phyloP scores from a whole-genome alignment of 2,797 vertebrate genomes.

The Hephaestus fuliginosus region DNA sequence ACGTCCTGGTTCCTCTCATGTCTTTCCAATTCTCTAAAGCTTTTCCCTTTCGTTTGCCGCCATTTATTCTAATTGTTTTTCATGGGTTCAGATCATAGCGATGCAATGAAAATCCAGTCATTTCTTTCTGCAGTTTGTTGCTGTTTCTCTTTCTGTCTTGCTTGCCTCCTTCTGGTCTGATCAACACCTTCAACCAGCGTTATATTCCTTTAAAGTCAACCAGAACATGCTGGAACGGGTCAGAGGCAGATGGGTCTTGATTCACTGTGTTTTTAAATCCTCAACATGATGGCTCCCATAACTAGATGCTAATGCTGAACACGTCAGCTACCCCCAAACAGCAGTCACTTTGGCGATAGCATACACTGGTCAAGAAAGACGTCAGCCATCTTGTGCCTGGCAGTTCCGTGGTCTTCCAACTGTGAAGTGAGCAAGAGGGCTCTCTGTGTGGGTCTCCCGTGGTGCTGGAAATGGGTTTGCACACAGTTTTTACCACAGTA shows the following conservation, averaged over 20 bases:
- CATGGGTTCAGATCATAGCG: not conserved
- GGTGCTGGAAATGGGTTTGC: conserved; percentile 63
- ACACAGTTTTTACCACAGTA: conserved; percentile 65
- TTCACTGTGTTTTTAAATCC: not conserved
- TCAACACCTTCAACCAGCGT: not conserved
- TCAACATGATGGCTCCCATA: not conserved
- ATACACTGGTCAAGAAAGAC: not conserved
- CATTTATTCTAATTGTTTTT: not conserved
- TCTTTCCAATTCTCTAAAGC: not conserved
- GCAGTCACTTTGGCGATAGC: not conserved
- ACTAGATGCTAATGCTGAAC: not conserved
- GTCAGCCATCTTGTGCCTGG: conserved; percentile 23
- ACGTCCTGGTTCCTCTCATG: not conserved
- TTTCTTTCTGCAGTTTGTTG: not conserved
- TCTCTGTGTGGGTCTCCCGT: conserved; percentile 42
- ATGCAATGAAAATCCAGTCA: not conserved
- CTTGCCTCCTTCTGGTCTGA: not conserved
- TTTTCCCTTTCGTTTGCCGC: not conserved
- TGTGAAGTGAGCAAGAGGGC: conserved; percentile 56
- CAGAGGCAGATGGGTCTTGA: not conserved
- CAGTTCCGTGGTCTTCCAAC: conserved; percentile 23
- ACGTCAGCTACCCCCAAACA: not conserved
- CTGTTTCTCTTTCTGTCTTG: not conserved
- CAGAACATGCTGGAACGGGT: not conserved
- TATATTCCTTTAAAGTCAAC: not conserved